phyloP scores from a whole-genome alignment of 1,140 invertebrate species.

The Cryptotermes secundus region DNA sequence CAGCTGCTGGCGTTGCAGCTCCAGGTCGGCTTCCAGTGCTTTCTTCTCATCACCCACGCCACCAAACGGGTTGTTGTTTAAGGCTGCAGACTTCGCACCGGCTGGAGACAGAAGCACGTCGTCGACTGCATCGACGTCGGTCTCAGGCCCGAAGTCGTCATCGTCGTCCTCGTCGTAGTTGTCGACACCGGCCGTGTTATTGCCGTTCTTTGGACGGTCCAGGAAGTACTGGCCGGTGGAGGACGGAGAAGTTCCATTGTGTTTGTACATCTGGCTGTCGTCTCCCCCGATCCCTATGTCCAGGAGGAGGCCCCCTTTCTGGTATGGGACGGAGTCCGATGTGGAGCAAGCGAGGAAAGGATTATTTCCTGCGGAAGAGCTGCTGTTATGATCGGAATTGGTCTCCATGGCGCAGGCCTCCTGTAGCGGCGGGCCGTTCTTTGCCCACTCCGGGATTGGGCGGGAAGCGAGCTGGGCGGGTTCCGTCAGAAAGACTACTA shows the following conservation, averaged over 20 bases:
- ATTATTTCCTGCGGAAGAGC: background rate
- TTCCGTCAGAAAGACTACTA: conserved; percentile 81
- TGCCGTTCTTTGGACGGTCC: conserved; percentile 19
- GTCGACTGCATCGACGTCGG: conserved; percentile 55
- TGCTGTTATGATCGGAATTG: conserved; percentile 33
- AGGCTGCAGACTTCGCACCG: conserved; percentile 27
- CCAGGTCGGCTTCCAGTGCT: conserved; percentile 39
- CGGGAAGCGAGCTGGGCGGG: conserved; percentile 43
- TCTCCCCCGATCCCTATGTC: too few species aligned
- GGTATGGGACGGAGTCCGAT: too few species aligned
- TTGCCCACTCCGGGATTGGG: conserved; percentile 23
- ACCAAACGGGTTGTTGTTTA: conserved; percentile 33
- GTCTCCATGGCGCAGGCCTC: conserved; percentile 20
- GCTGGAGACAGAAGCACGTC: conserved; percentile 46
- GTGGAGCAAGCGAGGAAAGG: too few species aligned
- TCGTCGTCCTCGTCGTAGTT: conserved; percentile 52
- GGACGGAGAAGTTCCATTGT: conserved; percentile 37
- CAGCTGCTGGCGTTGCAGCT: conserved; percentile 41
- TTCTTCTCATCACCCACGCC: conserved; percentile 1
- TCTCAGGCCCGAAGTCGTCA: conserved; percentile 43
- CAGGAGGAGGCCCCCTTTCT: background rate
- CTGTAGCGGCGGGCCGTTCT: background rate
- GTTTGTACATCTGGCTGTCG: background rate
- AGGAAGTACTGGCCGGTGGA: conserved; percentile 25
- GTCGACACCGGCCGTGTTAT: conserved; percentile 42